A percentile compares a stretch with the other conserved stretches of the same genome.
These are phyloP conservation scores for Eristalis arbustorum DNA, from an alignment of 2,888 invertebrate species.

Conservation along the genomic window DNA sequence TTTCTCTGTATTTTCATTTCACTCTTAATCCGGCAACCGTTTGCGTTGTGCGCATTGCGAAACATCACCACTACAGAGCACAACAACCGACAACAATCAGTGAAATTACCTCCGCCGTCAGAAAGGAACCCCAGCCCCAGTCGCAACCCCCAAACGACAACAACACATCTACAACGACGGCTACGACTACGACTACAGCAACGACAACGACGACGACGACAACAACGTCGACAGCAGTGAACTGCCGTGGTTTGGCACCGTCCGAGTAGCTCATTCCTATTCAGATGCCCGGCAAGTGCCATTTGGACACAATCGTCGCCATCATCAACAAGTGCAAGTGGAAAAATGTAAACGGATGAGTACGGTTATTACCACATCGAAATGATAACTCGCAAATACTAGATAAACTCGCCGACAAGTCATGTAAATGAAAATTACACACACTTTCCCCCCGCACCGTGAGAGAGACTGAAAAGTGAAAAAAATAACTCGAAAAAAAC, in stretches of 20 bases:
- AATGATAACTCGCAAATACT: constrained; percentile 56
- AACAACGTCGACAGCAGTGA: constrained; percentile 26
- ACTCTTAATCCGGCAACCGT: constrained; percentile 66
- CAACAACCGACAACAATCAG: constrained; percentile 68
- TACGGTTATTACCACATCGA: constrained; percentile 39
- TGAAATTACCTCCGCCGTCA: constrained; percentile 65
- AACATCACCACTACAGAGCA: constrained; percentile 66
- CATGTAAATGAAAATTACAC: constrained; percentile 46
- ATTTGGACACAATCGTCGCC: constrained; percentile 60
- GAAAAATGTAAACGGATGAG: constrained; percentile 69
- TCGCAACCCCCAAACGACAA: background rate
- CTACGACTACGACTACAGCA: background rate
- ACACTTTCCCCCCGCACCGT: background rate
- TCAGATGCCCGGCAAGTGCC: constrained; percentile 64
- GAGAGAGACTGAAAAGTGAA: constrained; percentile 19
- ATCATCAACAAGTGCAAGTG: constrained; percentile 69
- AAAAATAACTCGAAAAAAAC: background rate
- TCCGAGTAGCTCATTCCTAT: constrained; percentile 55
- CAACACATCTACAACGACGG: background rate
- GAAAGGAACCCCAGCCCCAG: constrained; percentile 52
- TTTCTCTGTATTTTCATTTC: constrained; percentile 56
- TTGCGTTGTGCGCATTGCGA: constrained; percentile 69
- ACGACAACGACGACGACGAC: constrained; percentile 7
- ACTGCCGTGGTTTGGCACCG: constrained; percentile 45
- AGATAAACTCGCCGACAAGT: constrained; percentile 46